A percentile compares a stretch with the other conserved stretches of the same genome.
Conservation (phyloP, 2,113 vertebrate genomes). For the Dolichallabes microphthalmus region DNA sequence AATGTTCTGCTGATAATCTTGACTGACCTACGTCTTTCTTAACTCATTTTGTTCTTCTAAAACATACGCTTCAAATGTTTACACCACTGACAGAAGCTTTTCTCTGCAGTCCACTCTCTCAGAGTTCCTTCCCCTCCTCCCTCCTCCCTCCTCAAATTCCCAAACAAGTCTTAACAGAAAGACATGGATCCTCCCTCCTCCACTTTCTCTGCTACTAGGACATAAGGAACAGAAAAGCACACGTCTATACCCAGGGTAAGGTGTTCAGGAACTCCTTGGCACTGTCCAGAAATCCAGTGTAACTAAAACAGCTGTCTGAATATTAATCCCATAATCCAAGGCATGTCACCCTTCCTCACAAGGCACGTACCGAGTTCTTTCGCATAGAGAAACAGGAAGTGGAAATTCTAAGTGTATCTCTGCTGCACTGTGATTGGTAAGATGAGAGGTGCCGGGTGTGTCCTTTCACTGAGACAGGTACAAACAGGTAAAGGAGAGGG, state of each 20-base stretch:
- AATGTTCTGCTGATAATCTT: conserved; percentile 38
- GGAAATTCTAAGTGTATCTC: conserved; percentile 59
- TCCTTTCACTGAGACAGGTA: conserved; percentile 65
- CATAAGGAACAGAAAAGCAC: conserved; percentile 33
- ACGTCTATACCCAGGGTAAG: not conserved
- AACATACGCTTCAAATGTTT: conserved; percentile 59
- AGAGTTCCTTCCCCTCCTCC: conserved; percentile 61
- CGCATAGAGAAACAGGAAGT: conserved; percentile 69
- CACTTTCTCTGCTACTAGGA: conserved; percentile 51
- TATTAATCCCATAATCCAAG: conserved; percentile 31
- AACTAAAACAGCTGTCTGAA: conserved; percentile 19
- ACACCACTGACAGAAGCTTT: conserved; percentile 52
- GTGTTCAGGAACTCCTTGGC: not conserved
- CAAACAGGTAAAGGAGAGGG: conserved; percentile 56
- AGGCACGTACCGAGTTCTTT: conserved; percentile 6
- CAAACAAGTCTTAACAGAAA: conserved; percentile 80
- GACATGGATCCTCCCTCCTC: conserved; percentile 70
- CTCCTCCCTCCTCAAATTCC: conserved; percentile 74
- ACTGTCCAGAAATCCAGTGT: conserved; percentile 16
- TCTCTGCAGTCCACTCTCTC: conserved; percentile 52
- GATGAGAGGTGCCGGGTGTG: conserved; percentile 66
- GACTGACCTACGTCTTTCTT: conserved; percentile 42
- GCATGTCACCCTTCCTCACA: conserved; percentile 27
- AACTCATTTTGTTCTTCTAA: conserved; percentile 34
- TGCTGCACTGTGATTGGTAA: conserved; percentile 65